Evolutionary conservation across 2,113 vertebrate species (phyloP).

Genomic region (Aramus guarauna): DNA sequence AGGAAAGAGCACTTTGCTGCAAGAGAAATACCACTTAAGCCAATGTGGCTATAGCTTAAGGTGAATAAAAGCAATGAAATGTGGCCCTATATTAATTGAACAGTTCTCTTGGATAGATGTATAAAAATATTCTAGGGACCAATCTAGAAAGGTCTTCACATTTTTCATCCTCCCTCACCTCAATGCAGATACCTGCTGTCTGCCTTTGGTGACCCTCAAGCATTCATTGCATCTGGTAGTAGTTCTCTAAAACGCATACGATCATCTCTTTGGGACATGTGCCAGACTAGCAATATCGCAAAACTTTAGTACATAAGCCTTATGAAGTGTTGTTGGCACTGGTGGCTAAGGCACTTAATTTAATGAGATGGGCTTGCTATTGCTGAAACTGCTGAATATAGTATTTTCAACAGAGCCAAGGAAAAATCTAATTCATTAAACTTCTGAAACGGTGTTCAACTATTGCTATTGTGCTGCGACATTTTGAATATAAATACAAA

Average conservation of each 20-base stretch:
- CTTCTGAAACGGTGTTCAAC: constrained; percentile 53
- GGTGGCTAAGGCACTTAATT: constrained; percentile 71
- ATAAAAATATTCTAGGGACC: neutral
- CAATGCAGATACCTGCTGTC: neutral
- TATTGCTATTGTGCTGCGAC: constrained; percentile 22
- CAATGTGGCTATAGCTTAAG: neutral
- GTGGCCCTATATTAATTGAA: neutral
- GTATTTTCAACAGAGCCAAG: constrained; percentile 57
- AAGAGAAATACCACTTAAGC: neutral
- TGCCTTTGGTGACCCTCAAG: neutral
- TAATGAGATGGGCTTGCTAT: constrained; percentile 72
- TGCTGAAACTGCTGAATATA: constrained; percentile 74
- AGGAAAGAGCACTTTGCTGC: neutral
- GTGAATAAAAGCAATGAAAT: neutral
- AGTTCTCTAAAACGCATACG: constrained; percentile 8
- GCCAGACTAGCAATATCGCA: constrained; percentile 68
- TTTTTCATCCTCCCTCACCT: neutral
- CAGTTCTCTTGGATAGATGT: neutral
- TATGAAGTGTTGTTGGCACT: constrained; percentile 67
- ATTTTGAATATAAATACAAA: constrained; percentile 66
- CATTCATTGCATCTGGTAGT: constrained; percentile 32
- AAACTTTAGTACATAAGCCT: constrained; percentile 55
- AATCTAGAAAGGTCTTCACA: neutral
- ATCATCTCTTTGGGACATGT: constrained; percentile 49
- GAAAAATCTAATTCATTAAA: constrained; percentile 75